Conservation (phyloP, 2,113 vertebrate genomes). For the Narcine bancroftii region DNA sequence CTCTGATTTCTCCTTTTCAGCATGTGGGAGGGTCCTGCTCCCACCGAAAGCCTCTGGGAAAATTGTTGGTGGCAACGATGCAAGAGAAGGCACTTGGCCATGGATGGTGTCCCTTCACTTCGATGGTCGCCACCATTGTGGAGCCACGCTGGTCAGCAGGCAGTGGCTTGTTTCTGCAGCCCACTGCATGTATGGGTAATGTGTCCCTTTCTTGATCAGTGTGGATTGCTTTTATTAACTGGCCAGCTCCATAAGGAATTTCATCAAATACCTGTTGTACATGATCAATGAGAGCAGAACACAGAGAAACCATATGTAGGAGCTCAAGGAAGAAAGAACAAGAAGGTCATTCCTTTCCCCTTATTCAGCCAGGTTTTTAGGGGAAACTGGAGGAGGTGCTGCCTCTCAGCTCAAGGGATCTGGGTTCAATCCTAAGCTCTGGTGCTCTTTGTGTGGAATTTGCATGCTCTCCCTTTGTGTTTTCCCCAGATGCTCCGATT, state of each 20-base stretch:
- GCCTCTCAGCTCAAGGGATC: too few species aligned
- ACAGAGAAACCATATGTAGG: neutral
- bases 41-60: conserved; percentile 35
- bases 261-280: neutral
- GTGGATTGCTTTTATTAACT: neutral
- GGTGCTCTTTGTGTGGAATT: too few species aligned
- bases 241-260: neutral
- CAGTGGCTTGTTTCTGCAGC: conserved; percentile 85
- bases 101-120: conserved; percentile 75
- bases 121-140: conserved; percentile 54
- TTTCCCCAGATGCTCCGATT: too few species aligned
- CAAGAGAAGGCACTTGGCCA: conserved; percentile 72
- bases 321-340: neutral
- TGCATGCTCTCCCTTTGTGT: too few species aligned
- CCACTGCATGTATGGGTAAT: conserved; percentile 84
- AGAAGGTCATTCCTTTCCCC: neutral
- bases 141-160: conserved; percentile 64
- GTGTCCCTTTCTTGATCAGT: neutral
- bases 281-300: neutral
- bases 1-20: conserved; percentile 51
- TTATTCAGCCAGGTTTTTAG: too few species aligned
- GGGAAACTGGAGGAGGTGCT: too few species aligned
- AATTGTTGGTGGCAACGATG: conserved; percentile 69
- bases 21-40: conserved; percentile 61
- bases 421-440: too few species aligned